Evolutionary conservation across 2,797 vertebrate species (phyloP), one percentile per base, ranked within the genome.

Genomic region (Alouatta caraya): DNA sequence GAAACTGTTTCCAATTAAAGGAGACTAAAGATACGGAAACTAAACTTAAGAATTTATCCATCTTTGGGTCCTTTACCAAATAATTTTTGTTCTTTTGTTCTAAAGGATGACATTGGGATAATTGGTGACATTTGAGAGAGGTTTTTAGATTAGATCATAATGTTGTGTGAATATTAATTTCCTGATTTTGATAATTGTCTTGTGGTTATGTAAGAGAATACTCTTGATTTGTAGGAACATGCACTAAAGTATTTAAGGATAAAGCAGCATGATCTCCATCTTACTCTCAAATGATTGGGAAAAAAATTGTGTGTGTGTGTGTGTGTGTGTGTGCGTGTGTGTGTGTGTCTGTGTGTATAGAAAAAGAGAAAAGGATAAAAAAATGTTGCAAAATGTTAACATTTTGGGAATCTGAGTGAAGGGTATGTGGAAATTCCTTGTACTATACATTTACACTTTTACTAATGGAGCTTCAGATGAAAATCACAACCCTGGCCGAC

Each of bases 371-470:
- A 88, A 92, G 15, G 28, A 39, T 50, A 94, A 90, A 7, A 19
- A 90, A 81, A 76, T 82, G 26, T 85, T 19, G 37, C 22, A 89
- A 92, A 96, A 90, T 52, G 44, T 90, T 93, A 88, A 70, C 44
- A 90, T 76, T 84, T 82, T 19, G 44, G 5, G 11, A 93, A 70
- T 95, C n/a, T 37, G 33, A 93, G 2, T 96, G 59, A 95, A 75
- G 7, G 14, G 7, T 81, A 85, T 73, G n/a, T 55, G 8, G 8
- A 64, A 67, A 70, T 86, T 96, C 21, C 61, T 92, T 80, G 17
- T 70, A 50, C 12, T 88, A 42, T 30, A 46, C 14, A 82, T 94
- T 76, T 89, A 88, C 48, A 61, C 28, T 89, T 93, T 82, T 82
- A 83, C 30, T 90, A 64, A 42, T 82, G 48, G n/a, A 86, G 8